A percentile compares a stretch with the other conserved stretches of the same genome.
phyloP scores from a whole-genome alignment of 2,888 invertebrate genomes.

The Drosophila ustulata region DNA sequence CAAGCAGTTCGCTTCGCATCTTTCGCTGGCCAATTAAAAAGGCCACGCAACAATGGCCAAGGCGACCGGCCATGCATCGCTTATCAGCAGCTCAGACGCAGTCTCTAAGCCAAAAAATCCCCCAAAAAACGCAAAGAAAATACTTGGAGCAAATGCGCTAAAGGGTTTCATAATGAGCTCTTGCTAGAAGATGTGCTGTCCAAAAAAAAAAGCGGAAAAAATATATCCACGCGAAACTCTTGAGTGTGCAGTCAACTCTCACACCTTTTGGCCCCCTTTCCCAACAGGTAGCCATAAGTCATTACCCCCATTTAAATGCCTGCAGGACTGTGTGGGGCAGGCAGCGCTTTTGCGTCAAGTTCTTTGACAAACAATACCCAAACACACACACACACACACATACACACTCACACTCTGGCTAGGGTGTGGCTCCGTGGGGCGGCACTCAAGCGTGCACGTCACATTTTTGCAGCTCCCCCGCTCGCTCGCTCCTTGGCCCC shows the following conservation, averaged over 20 bases:
- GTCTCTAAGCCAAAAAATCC: constrained; percentile 21
- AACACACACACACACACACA: constrained; percentile 17
- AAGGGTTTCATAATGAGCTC: constrained; percentile 58
- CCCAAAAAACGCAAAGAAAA: neutral
- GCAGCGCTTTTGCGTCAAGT: constrained; percentile 58
- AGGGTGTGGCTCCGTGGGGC: constrained; percentile 31
- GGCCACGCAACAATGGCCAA: constrained; percentile 76
- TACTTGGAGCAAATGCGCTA: neutral
- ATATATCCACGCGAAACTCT: constrained; percentile 22
- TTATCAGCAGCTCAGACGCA: constrained; percentile 49
- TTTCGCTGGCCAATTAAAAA: constrained; percentile 72
- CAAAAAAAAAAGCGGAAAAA: neutral
- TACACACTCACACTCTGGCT: constrained; percentile 9
- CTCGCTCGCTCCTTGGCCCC: constrained; percentile 17
- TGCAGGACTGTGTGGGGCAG: constrained; percentile 35
- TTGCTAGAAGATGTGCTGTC: constrained; percentile 9
- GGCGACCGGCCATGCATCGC: constrained; percentile 65
- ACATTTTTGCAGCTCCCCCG: constrained; percentile 66
- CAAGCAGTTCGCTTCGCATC: constrained; percentile 1
- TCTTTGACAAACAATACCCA: constrained; percentile 73
- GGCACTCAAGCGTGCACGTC: constrained; percentile 77
- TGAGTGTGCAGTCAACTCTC: constrained; percentile 42
- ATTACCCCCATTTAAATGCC: constrained; percentile 68
- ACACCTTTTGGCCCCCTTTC: constrained; percentile 2
- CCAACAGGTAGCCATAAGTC: constrained; percentile 64